Percentiles rank a stretch among this genome's conserved stretches.
Conservation (phyloP, 2,888 invertebrate genomes). For the Tetramorium bicarinatum region DNA sequence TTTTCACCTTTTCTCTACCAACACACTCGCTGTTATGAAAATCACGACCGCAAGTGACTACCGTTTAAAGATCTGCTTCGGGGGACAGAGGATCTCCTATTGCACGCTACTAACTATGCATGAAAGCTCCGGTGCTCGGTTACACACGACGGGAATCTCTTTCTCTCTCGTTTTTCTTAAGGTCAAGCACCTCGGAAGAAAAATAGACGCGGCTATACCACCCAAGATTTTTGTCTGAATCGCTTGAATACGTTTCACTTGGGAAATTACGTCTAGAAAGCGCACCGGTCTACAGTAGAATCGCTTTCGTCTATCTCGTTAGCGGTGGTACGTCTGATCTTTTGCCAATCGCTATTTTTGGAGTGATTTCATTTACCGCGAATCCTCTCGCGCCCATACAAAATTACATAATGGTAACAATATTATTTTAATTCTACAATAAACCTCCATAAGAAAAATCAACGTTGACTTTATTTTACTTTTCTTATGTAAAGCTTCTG, state of each 20-base stretch:
- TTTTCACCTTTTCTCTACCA: conserved; percentile 26
- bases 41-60: conserved; percentile 44
- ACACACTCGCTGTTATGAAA: conserved; percentile 32
- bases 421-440: not conserved
- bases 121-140: conserved; percentile 35
- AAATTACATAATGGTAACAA: conserved; percentile 13
- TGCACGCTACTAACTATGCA: conserved; percentile 48
- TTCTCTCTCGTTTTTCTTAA: conserved; percentile 55
- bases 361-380: conserved; percentile 22
- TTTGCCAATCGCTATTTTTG: conserved; percentile 46
- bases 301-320: conserved; percentile 36
- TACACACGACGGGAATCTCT: conserved; percentile 38
- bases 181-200: conserved; percentile 42
- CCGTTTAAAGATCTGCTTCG: conserved; percentile 46
- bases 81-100: conserved; percentile 41
- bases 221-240: conserved; percentile 29
- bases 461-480: not conserved
- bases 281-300: conserved; percentile 17
- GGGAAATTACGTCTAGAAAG: conserved; percentile 39
- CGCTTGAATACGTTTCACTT: conserved; percentile 39
- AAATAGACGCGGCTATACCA: conserved; percentile 23
- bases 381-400: not conserved
- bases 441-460: not conserved
- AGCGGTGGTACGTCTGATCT: conserved; percentile 25
- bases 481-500: not conserved